These are phyloP conservation scores for Lasioglossum vierecki DNA, from an alignment of 2,888 invertebrate genomes.

Conservation along the genomic window DNA sequence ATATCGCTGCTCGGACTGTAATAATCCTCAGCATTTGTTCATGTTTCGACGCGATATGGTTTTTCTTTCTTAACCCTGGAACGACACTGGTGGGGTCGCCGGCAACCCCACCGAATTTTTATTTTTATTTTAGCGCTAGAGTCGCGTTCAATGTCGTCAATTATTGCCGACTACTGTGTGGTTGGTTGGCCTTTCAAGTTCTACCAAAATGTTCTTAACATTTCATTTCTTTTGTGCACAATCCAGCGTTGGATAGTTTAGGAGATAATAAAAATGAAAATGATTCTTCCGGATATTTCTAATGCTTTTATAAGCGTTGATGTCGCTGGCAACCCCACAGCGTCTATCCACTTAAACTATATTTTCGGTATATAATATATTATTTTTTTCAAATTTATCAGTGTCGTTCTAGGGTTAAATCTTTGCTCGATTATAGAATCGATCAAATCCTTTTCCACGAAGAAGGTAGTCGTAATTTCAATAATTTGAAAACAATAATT, in stretches of 20 bases:
- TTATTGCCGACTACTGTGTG: not conserved
- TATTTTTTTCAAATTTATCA: not conserved
- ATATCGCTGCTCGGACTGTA: slow-evolving; percentile 83
- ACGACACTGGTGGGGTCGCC: not conserved
- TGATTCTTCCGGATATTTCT: not conserved
- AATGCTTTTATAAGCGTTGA: not conserved
- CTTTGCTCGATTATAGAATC: not conserved
- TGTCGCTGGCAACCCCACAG: not conserved
- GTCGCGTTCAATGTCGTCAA: not conserved
- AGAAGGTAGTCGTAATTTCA: not conserved
- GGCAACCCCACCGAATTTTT: not conserved
- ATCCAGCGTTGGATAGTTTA: not conserved
- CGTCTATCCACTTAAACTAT: not conserved
- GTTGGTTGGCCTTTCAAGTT: not conserved
- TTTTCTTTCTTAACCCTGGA: slow-evolving; percentile 2
- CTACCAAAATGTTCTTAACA: not conserved
- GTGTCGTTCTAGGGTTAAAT: not conserved
- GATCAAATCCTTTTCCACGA: not conserved
- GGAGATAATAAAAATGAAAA: not conserved
- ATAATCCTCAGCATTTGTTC: not conserved
- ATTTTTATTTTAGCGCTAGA: not conserved
- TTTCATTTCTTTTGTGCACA: not conserved
- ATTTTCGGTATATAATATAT: not conserved
- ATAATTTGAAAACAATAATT: not conserved
- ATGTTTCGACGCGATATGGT: not conserved